Evolutionary conservation across 2,113 vertebrate species (phyloP).

Genomic region (Hemichromis elongatus): DNA sequence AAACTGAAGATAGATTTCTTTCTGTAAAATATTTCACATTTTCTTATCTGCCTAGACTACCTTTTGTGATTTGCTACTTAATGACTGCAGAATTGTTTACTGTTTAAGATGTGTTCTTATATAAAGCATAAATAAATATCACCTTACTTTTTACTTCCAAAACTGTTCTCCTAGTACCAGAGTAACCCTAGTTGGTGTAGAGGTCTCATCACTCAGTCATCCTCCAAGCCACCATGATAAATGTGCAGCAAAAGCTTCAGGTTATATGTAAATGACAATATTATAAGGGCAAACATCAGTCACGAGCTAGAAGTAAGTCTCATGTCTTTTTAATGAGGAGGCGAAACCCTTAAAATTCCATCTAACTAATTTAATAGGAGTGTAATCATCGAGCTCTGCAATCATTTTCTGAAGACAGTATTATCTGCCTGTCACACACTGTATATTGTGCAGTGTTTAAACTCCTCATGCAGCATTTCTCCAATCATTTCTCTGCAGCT

Average conservation of each 20-base stretch:
- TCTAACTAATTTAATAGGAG: not conserved
- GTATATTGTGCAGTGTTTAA: not conserved
- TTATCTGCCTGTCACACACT: not conserved
- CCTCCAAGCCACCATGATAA: not conserved
- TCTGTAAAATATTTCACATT: not conserved
- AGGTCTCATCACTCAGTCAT: not conserved
- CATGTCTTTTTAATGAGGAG: not conserved
- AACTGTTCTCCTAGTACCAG: not conserved
- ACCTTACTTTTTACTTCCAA: not conserved
- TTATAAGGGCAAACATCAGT: slow-evolving; percentile 39
- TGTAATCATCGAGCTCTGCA: not conserved
- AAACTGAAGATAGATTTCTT: not conserved
- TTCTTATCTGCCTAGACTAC: not conserved
- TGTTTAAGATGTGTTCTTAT: not conserved
- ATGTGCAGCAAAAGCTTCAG: slow-evolving; percentile 25
- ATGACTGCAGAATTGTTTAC: not conserved
- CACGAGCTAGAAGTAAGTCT: not conserved
- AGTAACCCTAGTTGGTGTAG: not conserved
- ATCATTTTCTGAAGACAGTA: not conserved
- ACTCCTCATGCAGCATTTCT: not conserved
- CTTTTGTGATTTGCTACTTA: not conserved
- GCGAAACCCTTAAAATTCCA: not conserved
- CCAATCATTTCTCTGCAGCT: not conserved
- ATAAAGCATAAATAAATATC: not conserved
- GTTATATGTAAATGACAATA: slow-evolving; percentile 47